phyloP scores from a whole-genome alignment of 2,888 invertebrate species.

The Apodemia zela region DNA sequence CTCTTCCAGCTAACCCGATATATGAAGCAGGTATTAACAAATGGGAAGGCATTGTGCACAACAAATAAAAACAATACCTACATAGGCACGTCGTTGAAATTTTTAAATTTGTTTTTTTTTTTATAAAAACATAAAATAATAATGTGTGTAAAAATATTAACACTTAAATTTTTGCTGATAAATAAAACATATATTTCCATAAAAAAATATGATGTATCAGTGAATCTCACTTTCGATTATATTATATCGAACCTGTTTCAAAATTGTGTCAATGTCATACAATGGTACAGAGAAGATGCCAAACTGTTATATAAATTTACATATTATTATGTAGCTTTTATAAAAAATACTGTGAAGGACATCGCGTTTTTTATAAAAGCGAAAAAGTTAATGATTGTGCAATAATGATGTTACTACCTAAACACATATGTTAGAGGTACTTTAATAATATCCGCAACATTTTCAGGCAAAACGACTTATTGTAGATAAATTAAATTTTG shows the following conservation, averaged over 20 bases:
- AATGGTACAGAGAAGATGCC: slow-evolving; percentile 54
- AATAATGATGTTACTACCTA: background rate
- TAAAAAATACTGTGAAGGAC: slow-evolving; percentile 27
- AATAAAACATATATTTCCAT: slow-evolving; percentile 7
- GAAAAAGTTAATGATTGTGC: background rate
- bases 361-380: slow-evolving; percentile 15
- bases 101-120: too few relatives aligned
- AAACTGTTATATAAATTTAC: slow-evolving; percentile 36
- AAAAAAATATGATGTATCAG: slow-evolving; percentile 17
- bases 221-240: slow-evolving; percentile 54
- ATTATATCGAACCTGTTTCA: slow-evolving; percentile 51
- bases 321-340: slow-evolving; percentile 30
- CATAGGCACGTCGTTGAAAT: too few relatives aligned
- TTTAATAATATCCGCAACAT: too few relatives aligned
- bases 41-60: too few relatives aligned
- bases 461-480: background rate
- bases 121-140: too few relatives aligned
- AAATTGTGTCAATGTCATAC: slow-evolving; percentile 67
- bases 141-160: background rate
- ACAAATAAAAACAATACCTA: too few relatives aligned
- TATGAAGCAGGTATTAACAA: too few relatives aligned
- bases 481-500: background rate
- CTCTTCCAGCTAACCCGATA: too few relatives aligned
- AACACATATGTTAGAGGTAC: too few relatives aligned
- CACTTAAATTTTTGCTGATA: background rate